Base-by-base conservation (phyloP, 2,113 vertebrate genomes). In the Oriolus oriolus region DNA sequence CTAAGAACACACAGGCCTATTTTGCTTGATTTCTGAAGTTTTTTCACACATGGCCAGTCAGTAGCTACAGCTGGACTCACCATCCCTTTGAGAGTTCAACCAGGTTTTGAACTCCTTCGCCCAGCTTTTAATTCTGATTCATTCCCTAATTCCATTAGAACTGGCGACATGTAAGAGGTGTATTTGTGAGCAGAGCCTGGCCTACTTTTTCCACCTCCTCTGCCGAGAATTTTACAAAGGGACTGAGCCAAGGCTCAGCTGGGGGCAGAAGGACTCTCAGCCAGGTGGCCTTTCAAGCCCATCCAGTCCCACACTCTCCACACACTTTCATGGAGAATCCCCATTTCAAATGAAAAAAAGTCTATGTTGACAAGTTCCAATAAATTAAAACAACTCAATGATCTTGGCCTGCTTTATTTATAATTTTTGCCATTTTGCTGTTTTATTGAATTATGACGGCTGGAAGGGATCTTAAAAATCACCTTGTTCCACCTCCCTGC, bases 191-290 rank as follows among this genome's bases (percentile, higher is more conserved):
- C 52, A 42, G 64, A 92, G 92, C 49, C 31, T 95, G 96, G 71
- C 90, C 90, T 90, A 71, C 86, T 92, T 93, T 95, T 94, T 84
- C 71, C 88, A 95, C 49, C 80, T 93, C 60, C 68, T 97, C 80
- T 90, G 86, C 79, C 0, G 10, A 93, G 63, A 1, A 6, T 71
- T 92, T 74, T 20, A 10, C 9, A 49, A 69, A 83, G 89, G 65
- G 42, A n/a, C 73, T 61, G 19, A 80, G 68, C 64, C 4, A 11
- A 70, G 0, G 8, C 79, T 78, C 13, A 0, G 86, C 78, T 79
- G 64, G 76, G 76, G 80, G 33, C 73, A 90, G 28, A 2, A 19
- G 70, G 37, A 73, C 70, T 78, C 47, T 53, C 74, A 22, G 82
- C 74, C 5, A 4, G 41, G 49, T 1, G 19, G 76, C 68, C 60